Evolutionary conservation across 2,888 invertebrate genomes (phyloP), one percentile per base, ranked within the genome.

Genomic region (Andrena trimmerana): DNA sequence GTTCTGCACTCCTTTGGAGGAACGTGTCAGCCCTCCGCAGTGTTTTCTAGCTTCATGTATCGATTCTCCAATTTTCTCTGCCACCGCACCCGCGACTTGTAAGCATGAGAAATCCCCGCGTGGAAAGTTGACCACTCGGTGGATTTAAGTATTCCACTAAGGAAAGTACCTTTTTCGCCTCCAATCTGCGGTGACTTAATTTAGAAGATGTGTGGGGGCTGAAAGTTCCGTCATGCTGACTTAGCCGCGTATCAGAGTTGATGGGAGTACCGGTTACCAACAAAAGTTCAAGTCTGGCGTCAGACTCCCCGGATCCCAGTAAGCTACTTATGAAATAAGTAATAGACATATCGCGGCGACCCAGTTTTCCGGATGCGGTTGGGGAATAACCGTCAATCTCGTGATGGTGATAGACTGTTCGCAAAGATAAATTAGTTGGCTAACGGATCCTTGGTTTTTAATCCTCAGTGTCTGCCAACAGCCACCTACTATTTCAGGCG

Each of bases 301-400:
- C 67, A 59, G 74, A 48, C 52, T 27, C 33, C 13, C 57, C 52
- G 81, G 48, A 80, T 79, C 73, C 24, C 50, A 33, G 62, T 75
- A 71, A 82, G 63, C 75, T 75, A 74, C 70, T 82, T 81, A 75
- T 29, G 67, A 63, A 82, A 80, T 80, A 80, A 80, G 70, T 82
- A 82, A 80, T 57, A 52, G 67, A 78, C 68, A 80, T 80, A 73
- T 75, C 67, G 67, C 54, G 36, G 54, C 63, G 82, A 57, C 81
- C 82, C 31, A 82, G 81, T 75, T 82, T 71, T 57, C 57, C 52
- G 29, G 10, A 6, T 16, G 36, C 27, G 60, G 31, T n/a, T 7
- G 16, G 10, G 50, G 62, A 52, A 54, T 50, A 65, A 66, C 42
- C 42, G 69, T 74, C 73, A 62, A 79, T 70, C 36, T 24, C 36